Evolutionary conservation across 1,140 invertebrate genomes (phyloP).

Genomic region (Drosophila micromelanica): DNA sequence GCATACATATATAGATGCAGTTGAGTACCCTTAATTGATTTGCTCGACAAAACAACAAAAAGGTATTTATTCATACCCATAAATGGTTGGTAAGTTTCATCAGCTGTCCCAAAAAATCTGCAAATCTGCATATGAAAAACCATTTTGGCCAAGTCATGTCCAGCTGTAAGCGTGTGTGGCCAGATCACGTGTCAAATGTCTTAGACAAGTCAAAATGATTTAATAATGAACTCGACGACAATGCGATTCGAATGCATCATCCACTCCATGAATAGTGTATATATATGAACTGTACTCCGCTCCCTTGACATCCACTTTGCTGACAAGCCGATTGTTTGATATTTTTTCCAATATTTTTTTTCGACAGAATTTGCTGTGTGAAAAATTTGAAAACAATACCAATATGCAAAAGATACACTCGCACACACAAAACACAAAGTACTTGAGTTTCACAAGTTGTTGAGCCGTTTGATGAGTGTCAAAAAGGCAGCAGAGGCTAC

Average conservation of each 20-base stretch:
- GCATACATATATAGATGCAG: too few relatives aligned
- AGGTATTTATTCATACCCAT: slow-evolving; percentile 39
- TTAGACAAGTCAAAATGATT: slow-evolving; percentile 61
- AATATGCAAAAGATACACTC: slow-evolving; percentile 51
- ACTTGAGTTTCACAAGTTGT: slow-evolving; percentile 62
- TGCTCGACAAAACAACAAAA: slow-evolving; percentile 25
- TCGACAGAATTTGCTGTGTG: slow-evolving; percentile 58
- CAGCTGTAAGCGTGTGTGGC: slow-evolving; percentile 61
- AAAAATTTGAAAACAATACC: slow-evolving; percentile 45
- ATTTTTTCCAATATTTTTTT: slow-evolving; percentile 43
- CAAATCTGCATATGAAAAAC: slow-evolving; percentile 65
- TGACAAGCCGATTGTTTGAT: slow-evolving; percentile 73
- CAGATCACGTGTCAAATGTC: slow-evolving; percentile 69
- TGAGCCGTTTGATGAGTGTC: slow-evolving; percentile 75
- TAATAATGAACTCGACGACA: slow-evolving; percentile 79
- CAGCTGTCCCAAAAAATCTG: slow-evolving; percentile 42
- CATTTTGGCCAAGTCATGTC: slow-evolving; percentile 63
- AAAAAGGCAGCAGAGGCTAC: slow-evolving; percentile 68
- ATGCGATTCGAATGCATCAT: slow-evolving; percentile 44
- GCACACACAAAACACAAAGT: slow-evolving; percentile 8
- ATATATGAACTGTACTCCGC: slow-evolving; percentile 55
- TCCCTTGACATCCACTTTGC: slow-evolving; percentile 71
- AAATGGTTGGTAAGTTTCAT: slow-evolving; percentile 54
- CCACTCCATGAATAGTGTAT: background rate
- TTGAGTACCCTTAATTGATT: slow-evolving; percentile 59